A percentile compares a stretch with the other conserved stretches of the same genome.
Evolutionary conservation across 2,113 vertebrate genomes (phyloP).

Genomic region (human (Homo sapiens)): DNA sequence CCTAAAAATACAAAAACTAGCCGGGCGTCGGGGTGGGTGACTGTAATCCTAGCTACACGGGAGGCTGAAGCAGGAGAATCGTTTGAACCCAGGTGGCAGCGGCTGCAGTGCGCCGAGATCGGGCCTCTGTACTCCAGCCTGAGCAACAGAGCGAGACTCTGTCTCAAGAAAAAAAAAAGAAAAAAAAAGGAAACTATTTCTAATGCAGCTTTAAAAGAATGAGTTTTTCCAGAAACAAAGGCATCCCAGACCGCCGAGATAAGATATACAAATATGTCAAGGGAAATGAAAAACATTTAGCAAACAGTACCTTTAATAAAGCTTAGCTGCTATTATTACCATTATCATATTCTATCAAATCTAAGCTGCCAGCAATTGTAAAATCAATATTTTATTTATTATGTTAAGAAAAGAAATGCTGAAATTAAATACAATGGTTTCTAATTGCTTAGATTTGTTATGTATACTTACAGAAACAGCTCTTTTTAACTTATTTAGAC

Average conservation of each 20-base stretch:
- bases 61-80: too few relatives aligned
- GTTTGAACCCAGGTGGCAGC: too few relatives aligned
- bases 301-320: not conserved
- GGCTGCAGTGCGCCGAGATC: too few relatives aligned
- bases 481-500: not conserved
- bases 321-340: not conserved
- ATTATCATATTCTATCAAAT: not conserved
- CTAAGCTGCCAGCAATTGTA: not conserved
- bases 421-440: conserved; percentile 21
- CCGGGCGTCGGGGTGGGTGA: too few relatives aligned
- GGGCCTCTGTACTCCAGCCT: too few relatives aligned
- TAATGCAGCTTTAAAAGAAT: not conserved
- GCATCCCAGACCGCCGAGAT: not conserved
- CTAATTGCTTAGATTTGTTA: conserved; percentile 16
- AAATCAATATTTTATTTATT: not conserved
- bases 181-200: not conserved
- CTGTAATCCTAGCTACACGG: too few relatives aligned
- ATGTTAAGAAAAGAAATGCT: not conserved
- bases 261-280: not conserved
- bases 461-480: not conserved
- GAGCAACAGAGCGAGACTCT: too few relatives aligned
- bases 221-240: not conserved
- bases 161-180: not conserved
- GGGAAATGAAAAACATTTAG: not conserved
- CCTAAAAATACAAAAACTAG: too few relatives aligned